phyloP scores from a whole-genome alignment of 2,113 vertebrate species.

The Sceloporus tristichus region DNA sequence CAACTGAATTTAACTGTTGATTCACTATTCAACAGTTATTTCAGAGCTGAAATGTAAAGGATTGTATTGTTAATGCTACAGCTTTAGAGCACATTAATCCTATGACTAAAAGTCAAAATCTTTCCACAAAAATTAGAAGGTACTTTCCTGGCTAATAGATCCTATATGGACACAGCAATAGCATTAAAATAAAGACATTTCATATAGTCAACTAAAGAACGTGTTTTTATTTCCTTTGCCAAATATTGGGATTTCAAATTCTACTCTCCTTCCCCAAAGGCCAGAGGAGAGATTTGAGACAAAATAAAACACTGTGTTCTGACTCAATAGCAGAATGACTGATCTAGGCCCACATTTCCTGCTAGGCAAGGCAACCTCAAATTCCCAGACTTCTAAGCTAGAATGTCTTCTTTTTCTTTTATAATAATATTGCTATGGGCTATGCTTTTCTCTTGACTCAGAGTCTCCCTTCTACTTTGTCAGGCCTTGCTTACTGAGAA shows the following conservation, averaged over 20 bases:
- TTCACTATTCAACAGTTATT: too few species aligned
- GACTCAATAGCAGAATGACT: constrained; percentile 26
- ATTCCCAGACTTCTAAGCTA: constrained; percentile 30
- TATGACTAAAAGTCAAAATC: too few species aligned
- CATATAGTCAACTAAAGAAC: neutral
- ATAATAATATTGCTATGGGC: too few species aligned
- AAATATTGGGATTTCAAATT: constrained; percentile 25
- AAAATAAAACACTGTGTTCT: constrained; percentile 8
- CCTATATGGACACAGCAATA: constrained; percentile 3
- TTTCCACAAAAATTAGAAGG: neutral
- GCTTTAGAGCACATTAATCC: neutral
- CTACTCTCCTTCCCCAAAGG: constrained; percentile 38
- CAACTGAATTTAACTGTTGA: too few species aligned
- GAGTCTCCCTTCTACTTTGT: neutral
- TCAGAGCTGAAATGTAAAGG: neutral
- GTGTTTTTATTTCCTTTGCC: neutral
- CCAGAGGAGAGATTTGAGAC: neutral
- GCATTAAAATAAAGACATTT: neutral
- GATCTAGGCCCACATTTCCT: constrained; percentile 31
- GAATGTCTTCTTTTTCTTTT: constrained; percentile 33
- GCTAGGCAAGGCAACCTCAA: constrained; percentile 33
- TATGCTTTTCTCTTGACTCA: neutral
- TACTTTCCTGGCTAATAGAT: neutral
- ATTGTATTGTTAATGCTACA: neutral
- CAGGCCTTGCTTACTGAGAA: neutral